Base-by-base conservation (phyloP, 2,113 vertebrate species). In the Orcinus orca region DNA sequence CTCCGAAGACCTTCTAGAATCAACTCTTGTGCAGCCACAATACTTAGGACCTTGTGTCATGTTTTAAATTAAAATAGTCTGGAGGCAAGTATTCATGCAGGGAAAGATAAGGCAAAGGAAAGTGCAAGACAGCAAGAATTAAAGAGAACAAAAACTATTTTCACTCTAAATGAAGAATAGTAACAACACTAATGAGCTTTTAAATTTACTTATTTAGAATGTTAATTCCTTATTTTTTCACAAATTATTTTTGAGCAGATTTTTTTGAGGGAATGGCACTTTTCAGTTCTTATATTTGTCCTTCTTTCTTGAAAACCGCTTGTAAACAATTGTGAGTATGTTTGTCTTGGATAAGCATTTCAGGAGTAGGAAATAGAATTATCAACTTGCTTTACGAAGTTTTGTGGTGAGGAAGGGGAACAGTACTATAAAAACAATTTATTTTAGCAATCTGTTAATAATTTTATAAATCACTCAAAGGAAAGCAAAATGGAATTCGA, bases 41-140 rank as follows among this genome's bases (percentile, higher is more conserved):
- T 53, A 25, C 33, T 77, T 81, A 80, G 65, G 31, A 38, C 87
- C 67, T 84, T 44, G 7, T 73, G 67, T 26, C 26, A 6, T 71
- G 84, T 93, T 86, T 67, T 80, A 84, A 33, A 53, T 88, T 95
- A 88, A 96, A 93, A 84, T 74, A 80, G 55, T 29, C 50, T 80
- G 47, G 25, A 68, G 13, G 3, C 13, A 33, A 17, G 12, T 50
- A 50, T 31, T 65, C 60, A 50, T 17, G 5, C 60, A 17, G n/a
- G 47, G 70, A 53, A 92, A 91, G 36, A 60, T 29, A 89, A 82
- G 23, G 38, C 55, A 95, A 31, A 93, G 73, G 76, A 68, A 65
- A 93, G 4, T 13, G 4, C 47, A 13, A 91, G 7, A 84, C 31
- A 63, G 67, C 26, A 94, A 96, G 38, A 76, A 79, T 62, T 73